Conservation (phyloP, 2,888 invertebrate genomes). For the Acrobasis repandana region DNA sequence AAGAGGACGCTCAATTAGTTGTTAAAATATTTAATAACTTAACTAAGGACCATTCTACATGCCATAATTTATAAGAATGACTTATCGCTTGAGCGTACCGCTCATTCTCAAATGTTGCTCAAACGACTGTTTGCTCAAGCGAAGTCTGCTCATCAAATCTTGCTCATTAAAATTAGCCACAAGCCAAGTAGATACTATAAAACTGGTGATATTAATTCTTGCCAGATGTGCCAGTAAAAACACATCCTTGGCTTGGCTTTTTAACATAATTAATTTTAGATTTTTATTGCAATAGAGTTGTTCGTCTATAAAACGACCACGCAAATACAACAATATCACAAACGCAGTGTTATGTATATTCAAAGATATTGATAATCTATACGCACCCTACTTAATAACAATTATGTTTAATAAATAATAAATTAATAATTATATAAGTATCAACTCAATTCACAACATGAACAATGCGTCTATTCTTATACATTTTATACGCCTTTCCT, state of each 20-base stretch:
- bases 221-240: conserved; percentile 15
- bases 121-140: conserved; percentile 12
- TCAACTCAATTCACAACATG: neutral
- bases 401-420: neutral
- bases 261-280: neutral
- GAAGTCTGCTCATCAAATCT: conserved; percentile 12
- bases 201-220: conserved; percentile 18
- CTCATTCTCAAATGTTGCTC: conserved; percentile 25
- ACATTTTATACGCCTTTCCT: neutral
- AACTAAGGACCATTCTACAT: conserved; percentile 42
- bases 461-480: neutral
- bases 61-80: conserved; percentile 53
- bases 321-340: neutral
- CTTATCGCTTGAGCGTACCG: conserved; percentile 30
- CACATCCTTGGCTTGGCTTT: neutral
- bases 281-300: neutral
- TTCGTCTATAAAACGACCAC: neutral
- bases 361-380: neutral
- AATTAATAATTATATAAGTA: neutral
- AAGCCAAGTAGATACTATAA: conserved; percentile 9
- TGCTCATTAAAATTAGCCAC: conserved; percentile 17
- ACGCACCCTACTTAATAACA: neutral
- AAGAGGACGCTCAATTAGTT: conserved; percentile 60
- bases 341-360: neutral
- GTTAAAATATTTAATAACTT: conserved; percentile 34